A percentile compares a stretch with the other conserved stretches of the same genome.
phyloP scores from a whole-genome alignment of 1,140 invertebrate species.

The Plodia interpunctella region DNA sequence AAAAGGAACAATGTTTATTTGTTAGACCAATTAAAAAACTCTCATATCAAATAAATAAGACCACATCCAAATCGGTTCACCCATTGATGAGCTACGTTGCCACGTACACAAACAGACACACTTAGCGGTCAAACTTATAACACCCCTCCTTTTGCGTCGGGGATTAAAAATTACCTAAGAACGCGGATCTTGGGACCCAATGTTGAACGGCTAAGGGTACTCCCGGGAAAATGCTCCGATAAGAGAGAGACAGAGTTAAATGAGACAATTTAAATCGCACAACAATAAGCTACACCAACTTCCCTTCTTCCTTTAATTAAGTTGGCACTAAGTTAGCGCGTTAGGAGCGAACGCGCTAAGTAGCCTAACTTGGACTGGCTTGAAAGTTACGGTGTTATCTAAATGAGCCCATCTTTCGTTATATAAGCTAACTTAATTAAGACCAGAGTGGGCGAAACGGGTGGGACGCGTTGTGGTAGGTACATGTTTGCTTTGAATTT shows the following conservation, averaged over 20 bases:
- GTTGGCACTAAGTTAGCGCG: conserved; percentile 46
- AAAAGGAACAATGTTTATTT: too few species aligned
- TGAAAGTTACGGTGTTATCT: conserved; percentile 76
- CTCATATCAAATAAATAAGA: too few species aligned
- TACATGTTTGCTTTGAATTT: conserved; percentile 12
- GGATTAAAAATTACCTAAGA: too few species aligned
- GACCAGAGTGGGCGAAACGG: conserved; percentile 72
- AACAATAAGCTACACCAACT: conserved; percentile 26
- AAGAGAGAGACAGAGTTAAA: not conserved
- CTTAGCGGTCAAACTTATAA: too few species aligned
- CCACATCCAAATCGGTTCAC: too few species aligned
- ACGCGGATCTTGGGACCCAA: too few species aligned
- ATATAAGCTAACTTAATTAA: conserved; percentile 79
- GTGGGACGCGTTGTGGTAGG: conserved; percentile 45
- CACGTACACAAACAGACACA: too few species aligned
- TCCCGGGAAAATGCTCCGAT: too few species aligned
- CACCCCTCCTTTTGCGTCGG: too few species aligned
- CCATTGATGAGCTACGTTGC: too few species aligned
- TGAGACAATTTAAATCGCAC: not conserved
- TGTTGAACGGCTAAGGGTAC: too few species aligned
- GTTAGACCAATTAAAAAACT: too few species aligned
- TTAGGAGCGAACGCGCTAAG: conserved; percentile 59
- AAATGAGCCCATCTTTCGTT: conserved; percentile 78
- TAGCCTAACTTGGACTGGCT: conserved; percentile 60
- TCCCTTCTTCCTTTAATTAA: conserved; percentile 57